Evolutionary conservation across 2,797 vertebrate species (phyloP), one percentile per base, ranked within the genome.

Genomic region (Arnoldichthys spilopterus): DNA sequence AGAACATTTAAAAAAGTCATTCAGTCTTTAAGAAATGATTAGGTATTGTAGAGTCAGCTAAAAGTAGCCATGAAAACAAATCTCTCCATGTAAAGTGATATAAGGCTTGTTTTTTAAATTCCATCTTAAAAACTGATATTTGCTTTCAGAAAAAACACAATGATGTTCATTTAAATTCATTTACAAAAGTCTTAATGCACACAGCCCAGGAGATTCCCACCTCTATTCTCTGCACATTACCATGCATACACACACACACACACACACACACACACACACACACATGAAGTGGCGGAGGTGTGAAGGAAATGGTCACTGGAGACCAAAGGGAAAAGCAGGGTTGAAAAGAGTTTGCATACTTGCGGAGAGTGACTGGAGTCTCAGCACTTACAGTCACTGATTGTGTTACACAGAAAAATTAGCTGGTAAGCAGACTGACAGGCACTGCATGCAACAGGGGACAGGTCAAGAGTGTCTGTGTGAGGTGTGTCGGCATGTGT

Each of bases 361-460:
- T 76, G 78, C 75, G 71, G 76, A 75, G 72, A 78, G 53, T 51
- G 74, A 83, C 77, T 77, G 75, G 56, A 49, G 64, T 16, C 43
- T 62, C 47, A 72, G 68, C 61, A 72, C 56, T 74, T 62, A 64
- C 71, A 68, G 77, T 83, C 74, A 77, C 80, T 84, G 84, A 85
- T 87, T 89, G 88, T 88, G 79, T 88, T 85, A 84, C 85, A 85
- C 83, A 80, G 87, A 85, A 74, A 78, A 82, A 79, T 86, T 84
- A 80, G 82, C 90, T 90, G 89, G 91, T 91, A 89, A 93, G 93
- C 92, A 91, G 91, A 92, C 83, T 89, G 82, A 89, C 91, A 93
- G 92, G 92, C 92, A 93, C 93, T 92, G 93, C 91, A 92, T 92
- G 93, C 91, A 90, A 91, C 81, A 80, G 87, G 85, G 64, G 84